Evolutionary conservation across 2,113 vertebrate species (phyloP), one percentile per base, ranked within the genome.

Genomic region (Galbula dea): DNA sequence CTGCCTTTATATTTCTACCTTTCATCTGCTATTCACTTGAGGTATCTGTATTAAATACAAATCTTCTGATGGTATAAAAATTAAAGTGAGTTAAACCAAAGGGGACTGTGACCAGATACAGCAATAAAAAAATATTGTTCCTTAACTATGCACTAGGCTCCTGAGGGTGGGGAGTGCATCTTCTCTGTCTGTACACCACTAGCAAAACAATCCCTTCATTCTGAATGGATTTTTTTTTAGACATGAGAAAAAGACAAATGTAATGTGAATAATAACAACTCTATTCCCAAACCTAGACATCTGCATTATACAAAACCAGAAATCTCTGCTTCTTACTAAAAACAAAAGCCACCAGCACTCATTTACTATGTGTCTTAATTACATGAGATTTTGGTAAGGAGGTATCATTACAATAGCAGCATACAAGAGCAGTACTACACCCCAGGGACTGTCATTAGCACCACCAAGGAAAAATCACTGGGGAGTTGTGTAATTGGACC

Each of bases 291-390:
- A 61, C 68, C 39, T 41, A 76, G 78, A 55, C 41, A 90, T 71
- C 39, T 72, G 61, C 91, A 88, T 72, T 85, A 87, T 3, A 2
- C 55, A 90, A 82, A 96, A 73, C 14, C 79, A 89, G 91, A 92
- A 84, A 54, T 79, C 71, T 85, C 51, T 63, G 51, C 54, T 84
- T 88, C 93, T 95, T 94, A 95, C 88, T 95, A 94, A 96, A 88
- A 94, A 93, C 84, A 67, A 89, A 95, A 94, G 65, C 79, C 94
- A 94, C 75, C 83, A 91, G 93, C 91, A 80, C 76, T 90, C 79
- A 95, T 91, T 96, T 91, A 88, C 87, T 73, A 80, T 41, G 84
- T 88, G 89, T 75, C 79, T 77, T 96, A 95, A 96, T 96, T 96
- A 91, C 72, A 86, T 3, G 89, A 88, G 75, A 96, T 93, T 91